These are phyloP conservation scores for Sipha flava DNA, from an alignment of 1,140 invertebrate genomes.

Conservation along the genomic window DNA sequence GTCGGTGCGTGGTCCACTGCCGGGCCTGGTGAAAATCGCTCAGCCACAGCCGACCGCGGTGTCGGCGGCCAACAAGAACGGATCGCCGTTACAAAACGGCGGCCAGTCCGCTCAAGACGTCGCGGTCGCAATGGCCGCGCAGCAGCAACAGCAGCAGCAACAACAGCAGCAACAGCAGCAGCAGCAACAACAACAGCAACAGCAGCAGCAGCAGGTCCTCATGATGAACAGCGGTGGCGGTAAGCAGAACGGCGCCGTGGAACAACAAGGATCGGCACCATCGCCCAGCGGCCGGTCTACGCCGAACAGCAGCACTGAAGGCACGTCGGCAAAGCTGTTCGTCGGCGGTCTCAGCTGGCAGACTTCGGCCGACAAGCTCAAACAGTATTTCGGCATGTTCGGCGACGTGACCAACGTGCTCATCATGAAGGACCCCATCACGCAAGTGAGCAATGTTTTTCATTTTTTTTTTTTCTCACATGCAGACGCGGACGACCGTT, in stretches of 20 bases:
- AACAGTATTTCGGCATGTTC: conserved; percentile 85
- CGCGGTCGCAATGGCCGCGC: conserved; percentile 22
- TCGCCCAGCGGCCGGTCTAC: conserved; percentile 42
- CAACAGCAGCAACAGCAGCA: neutral
- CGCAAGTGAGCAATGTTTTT: conserved; percentile 59
- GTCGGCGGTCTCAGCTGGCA: conserved; percentile 86
- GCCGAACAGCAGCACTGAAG: conserved; percentile 45
- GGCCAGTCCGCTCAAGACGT: conserved; percentile 24
- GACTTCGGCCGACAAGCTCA: conserved; percentile 78
- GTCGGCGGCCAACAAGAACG: neutral
- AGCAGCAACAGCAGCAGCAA: neutral
- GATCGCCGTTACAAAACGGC: conserved; percentile 33
- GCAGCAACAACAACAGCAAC: neutral
- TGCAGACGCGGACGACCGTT: too few relatives aligned
- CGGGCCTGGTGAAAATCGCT: conserved; percentile 23
- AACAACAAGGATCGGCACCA: conserved; percentile 40
- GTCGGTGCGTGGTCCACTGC: neutral
- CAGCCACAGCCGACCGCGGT: neutral
- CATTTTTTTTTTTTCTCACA: too few relatives aligned
- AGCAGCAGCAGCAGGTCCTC: neutral
- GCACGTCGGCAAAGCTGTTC: conserved; percentile 79
- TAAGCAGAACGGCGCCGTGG: conserved; percentile 32
- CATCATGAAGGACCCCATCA: conserved; percentile 89
- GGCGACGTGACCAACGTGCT: conserved; percentile 84
- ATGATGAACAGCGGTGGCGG: neutral